These are phyloP conservation scores for Crocidura indochinensis DNA, from an alignment of 2,797 vertebrate species.

Conservation along the genomic window DNA sequence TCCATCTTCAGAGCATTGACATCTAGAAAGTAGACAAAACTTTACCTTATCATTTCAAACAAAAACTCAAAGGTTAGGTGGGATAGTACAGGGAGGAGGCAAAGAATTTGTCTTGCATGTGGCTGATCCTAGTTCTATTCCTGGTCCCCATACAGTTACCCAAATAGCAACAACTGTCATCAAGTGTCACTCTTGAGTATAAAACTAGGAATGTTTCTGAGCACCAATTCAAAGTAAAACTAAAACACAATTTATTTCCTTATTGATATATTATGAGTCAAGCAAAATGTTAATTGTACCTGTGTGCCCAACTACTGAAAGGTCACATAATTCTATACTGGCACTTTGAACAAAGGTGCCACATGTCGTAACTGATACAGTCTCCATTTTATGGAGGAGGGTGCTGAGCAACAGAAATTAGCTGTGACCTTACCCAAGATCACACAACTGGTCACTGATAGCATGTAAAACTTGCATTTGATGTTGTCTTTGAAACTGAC, in stretches of 20 bases:
- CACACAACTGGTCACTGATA: background rate
- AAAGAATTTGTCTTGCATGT: no score
- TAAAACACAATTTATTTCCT: conserved; percentile 1
- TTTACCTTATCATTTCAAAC: background rate
- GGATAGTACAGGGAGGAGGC: no score
- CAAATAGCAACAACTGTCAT: no score
- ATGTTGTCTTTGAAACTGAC: background rate
- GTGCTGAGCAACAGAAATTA: background rate
- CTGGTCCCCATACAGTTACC: no score
- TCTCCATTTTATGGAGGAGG: background rate
- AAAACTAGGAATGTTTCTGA: no score
- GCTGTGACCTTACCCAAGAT: background rate
- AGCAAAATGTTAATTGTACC: background rate
- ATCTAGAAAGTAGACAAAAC: background rate
- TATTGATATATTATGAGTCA: background rate
- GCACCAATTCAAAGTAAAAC: background rate
- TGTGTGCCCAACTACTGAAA: background rate
- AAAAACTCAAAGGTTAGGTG: background rate
- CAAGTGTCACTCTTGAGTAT: no score
- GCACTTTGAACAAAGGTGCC: background rate
- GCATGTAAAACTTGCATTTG: background rate
- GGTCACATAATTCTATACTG: background rate
- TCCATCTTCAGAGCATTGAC: no score
- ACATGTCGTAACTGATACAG: background rate
- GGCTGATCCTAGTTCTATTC: no score